Percentiles rank a stretch among this genome's conserved stretches.
These are phyloP conservation scores for Amblyraja radiata DNA, from an alignment of 2,797 vertebrate genomes.

Conservation along the genomic window DNA sequence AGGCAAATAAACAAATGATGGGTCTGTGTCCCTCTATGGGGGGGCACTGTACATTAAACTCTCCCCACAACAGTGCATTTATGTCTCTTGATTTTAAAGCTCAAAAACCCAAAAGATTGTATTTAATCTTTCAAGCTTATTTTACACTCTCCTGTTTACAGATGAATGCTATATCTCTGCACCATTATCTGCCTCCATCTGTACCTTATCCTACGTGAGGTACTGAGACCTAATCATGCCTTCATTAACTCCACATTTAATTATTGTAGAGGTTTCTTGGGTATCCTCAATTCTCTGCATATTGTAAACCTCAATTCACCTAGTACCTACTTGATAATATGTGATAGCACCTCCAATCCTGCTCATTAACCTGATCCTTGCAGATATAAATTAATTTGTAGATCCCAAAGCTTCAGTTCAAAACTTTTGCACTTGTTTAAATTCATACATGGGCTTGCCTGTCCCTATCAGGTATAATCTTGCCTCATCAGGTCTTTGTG, in stretches of 20 bases:
- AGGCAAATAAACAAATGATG: no score
- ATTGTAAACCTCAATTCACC: background rate
- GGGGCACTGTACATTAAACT: no score
- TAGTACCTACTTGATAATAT: background rate
- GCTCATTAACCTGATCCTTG: background rate
- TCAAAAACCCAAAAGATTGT: background rate
- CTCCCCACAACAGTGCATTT: background rate
- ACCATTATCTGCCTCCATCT: background rate
- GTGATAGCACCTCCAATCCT: background rate
- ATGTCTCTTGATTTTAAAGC: background rate
- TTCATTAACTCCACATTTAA: background rate
- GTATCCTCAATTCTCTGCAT: background rate
- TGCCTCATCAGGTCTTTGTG: background rate
- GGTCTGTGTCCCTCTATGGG: no score
- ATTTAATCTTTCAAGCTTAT: background rate
- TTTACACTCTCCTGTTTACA: no score
- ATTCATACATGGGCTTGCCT: background rate
- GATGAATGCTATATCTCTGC: background rate
- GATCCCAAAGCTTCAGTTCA: background rate
- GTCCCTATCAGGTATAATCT: background rate
- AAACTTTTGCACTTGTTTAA: background rate
- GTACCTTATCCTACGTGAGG: background rate
- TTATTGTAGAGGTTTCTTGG: background rate
- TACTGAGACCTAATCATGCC: background rate
- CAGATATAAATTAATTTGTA: no score